A percentile compares a stretch with the other conserved stretches of the same genome.
phyloP scores from a whole-genome alignment of 2,113 vertebrate genomes.

The Tauraco erythrolophus region DNA sequence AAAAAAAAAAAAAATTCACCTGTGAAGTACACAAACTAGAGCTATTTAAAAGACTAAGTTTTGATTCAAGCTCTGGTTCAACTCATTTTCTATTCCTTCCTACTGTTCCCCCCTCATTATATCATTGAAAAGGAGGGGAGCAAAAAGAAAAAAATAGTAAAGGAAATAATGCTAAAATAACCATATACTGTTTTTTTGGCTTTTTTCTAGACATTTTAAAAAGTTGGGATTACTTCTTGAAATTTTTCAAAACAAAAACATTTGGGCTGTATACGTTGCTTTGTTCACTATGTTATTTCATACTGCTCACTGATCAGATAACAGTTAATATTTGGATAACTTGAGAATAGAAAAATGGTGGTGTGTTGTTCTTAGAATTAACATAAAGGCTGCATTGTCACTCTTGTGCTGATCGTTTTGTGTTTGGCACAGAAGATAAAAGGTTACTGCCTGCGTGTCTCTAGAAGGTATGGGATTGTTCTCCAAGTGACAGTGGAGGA shows the following conservation, averaged over 20 bases:
- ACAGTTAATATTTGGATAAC: not conserved
- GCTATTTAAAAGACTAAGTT: not conserved
- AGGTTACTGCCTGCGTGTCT: not conserved
- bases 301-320: not conserved
- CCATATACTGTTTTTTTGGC: fast-evolving
- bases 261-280: not conserved
- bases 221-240: not conserved
- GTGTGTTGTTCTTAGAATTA: not conserved
- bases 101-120: not conserved
- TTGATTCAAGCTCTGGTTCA: not conserved
- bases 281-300: not conserved
- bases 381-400: not conserved
- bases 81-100: not conserved
- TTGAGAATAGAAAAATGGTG: not conserved
- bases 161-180: not conserved
- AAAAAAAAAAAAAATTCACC: not conserved
- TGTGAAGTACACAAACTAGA: not conserved
- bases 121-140: not conserved
- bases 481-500: not conserved
- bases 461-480: not conserved
- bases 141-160: not conserved
- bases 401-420: not conserved
- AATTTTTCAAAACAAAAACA: not conserved
- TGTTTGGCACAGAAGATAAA: not conserved
- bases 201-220: not conserved